Evolutionary conservation across 2,888 invertebrate genomes (phyloP).

Genomic region (Azorinus chamasolen): DNA sequence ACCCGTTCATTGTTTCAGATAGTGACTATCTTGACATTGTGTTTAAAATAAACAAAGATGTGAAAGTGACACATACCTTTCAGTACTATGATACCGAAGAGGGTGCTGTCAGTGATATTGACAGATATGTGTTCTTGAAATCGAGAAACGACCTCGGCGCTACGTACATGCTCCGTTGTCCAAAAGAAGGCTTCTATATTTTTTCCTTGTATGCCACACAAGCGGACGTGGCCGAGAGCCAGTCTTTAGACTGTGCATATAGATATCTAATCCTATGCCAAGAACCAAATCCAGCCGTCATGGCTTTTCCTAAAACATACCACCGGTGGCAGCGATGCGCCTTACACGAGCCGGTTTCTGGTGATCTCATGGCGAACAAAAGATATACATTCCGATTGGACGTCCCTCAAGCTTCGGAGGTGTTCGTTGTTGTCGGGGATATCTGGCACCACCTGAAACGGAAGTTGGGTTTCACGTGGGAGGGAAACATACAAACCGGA

Average conservation of each 20-base stretch:
- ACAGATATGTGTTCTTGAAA: slow-evolving; percentile 82
- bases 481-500: slow-evolving; percentile 79
- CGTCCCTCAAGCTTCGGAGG: slow-evolving; percentile 81
- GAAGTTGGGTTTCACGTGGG: slow-evolving; percentile 81
- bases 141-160: slow-evolving; percentile 80
- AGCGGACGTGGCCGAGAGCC: slow-evolving; percentile 54
- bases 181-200: slow-evolving; percentile 84
- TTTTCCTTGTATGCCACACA: slow-evolving; percentile 83
- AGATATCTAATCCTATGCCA: slow-evolving; percentile 84
- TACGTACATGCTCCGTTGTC: slow-evolving; percentile 84
- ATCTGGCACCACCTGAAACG: slow-evolving; percentile 82
- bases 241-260: slow-evolving; percentile 81
- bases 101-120: slow-evolving; percentile 79
- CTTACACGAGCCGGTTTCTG: slow-evolving; percentile 83
- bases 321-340: slow-evolving; percentile 83
- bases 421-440: slow-evolving; percentile 81
- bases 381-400: slow-evolving; percentile 82
- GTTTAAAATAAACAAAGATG: slow-evolving; percentile 76
- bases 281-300: slow-evolving; percentile 75
- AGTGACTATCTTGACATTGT: slow-evolving; percentile 82
- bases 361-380: slow-evolving; percentile 82
- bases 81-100: slow-evolving; percentile 81
- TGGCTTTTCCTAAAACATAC: slow-evolving; percentile 81
- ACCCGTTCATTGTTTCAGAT: slow-evolving; percentile 80
- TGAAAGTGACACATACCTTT: slow-evolving; percentile 82